Base-by-base conservation (phyloP, 2,888 invertebrate species). In the Latheticus oryzae region DNA sequence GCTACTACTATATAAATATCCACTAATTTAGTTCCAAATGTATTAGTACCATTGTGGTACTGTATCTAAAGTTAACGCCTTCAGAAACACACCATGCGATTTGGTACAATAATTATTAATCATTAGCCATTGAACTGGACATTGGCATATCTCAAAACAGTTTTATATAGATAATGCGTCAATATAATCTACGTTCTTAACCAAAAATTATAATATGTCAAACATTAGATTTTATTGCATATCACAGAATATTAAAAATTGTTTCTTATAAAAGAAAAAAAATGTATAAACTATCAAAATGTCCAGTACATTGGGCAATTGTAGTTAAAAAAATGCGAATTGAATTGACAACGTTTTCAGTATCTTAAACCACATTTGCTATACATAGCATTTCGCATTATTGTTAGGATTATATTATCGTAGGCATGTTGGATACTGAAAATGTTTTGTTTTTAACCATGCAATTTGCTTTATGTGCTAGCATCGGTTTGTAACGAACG, bases 401-500 rank as follows among this genome's bases (percentile, higher is more conserved):
- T 53, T 35, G 5, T 19, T 53, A 53, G 37, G 28, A 45, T 37
- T 28, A 58, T 65, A 67, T 63, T 63, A 50, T 60, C 53, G 56
- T 68, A 64, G 60, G 33, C 58, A 45, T 62, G 60, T 37, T 26
- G 45, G 61, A 60, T 65, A 63, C 63, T 60, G 63, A 48, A 62
- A 52, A 61, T 63, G 48, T 61, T 47, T 54, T 42, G 37, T 58
- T 48, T 45, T 48, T 21, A 56, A 58, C 48, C 50, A 61, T 60
- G 61, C 56, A 52, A 62, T 63, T 64, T 65, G 67, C 66, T 66
- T 68, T 67, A 58, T 60, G 65, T 67, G 64, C 67, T 65, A 65
- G 66, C 65, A 69, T 69, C 65, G 61, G 58, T 62, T 69, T 57
- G 58, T 67, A 53, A 56, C 30, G 40, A 57, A 17, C 19, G 30